Conservation (phyloP, 1,140 invertebrate genomes). For the Scaptomyza pallida region DNA sequence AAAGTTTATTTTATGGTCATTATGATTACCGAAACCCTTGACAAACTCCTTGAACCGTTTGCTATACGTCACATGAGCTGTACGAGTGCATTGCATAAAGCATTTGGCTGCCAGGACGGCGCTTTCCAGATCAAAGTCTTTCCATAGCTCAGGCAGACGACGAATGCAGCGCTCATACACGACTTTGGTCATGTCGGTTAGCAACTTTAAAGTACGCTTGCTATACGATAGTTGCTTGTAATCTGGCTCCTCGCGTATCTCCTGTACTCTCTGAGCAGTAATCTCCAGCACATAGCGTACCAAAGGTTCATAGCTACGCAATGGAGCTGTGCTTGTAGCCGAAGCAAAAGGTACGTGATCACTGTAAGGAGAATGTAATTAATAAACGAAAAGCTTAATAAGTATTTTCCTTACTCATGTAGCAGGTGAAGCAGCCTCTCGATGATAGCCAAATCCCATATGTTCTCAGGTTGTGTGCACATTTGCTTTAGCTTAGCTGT, state of each 20-base stretch:
- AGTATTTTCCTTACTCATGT: constrained; percentile 58
- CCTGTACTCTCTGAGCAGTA: constrained; percentile 52
- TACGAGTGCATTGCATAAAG: constrained; percentile 85
- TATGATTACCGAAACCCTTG: constrained; percentile 83
- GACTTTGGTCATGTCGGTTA: constrained; percentile 79
- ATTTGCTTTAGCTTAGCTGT: constrained; percentile 61
- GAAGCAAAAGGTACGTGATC: constrained; percentile 74
- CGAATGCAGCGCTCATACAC: constrained; percentile 84
- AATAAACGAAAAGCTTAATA: not conserved
- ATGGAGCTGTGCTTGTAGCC: constrained; percentile 39
- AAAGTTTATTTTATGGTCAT: too few relatives aligned
- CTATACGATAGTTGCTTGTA: constrained; percentile 78
- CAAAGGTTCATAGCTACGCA: constrained; percentile 60
- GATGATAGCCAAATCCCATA: constrained; percentile 75
- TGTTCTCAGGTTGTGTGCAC: constrained; percentile 65
- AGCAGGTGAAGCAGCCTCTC: constrained; percentile 67
- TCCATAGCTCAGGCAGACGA: constrained; percentile 66
- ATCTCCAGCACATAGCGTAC: constrained; percentile 70
- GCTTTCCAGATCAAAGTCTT: constrained; percentile 84
- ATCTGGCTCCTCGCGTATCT: constrained; percentile 67
- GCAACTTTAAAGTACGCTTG: constrained; percentile 63
- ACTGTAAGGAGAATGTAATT: constrained; percentile 30
- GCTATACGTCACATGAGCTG: constrained; percentile 84
- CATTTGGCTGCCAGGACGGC: constrained; percentile 85
- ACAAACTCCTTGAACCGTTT: constrained; percentile 84